Conservation (phyloP, 1,140 invertebrate genomes). For the Lasioglossum albipes region DNA sequence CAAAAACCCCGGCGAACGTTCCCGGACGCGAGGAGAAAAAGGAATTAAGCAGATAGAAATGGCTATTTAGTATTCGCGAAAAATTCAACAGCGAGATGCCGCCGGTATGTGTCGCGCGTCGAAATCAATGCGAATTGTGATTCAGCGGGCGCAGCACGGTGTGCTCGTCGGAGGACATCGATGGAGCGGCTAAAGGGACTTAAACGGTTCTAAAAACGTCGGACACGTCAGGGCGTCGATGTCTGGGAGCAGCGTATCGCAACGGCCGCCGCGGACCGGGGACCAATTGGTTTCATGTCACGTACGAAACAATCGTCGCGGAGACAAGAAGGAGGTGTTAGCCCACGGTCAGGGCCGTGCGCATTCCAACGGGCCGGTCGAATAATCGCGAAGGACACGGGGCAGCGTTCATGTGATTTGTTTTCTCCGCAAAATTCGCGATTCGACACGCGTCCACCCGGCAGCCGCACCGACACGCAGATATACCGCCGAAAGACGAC, state of each 20-base stretch:
- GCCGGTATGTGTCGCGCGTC: too few species aligned
- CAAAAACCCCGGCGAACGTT: background rate
- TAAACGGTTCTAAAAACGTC: slow-evolving; percentile 36
- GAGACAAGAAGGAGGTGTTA: slow-evolving; percentile 34
- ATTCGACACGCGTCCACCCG: slow-evolving; percentile 49
- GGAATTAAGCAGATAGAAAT: background rate
- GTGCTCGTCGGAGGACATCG: background rate
- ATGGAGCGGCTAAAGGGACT: slow-evolving; percentile 8
- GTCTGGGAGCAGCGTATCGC: background rate
- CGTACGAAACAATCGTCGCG: slow-evolving; percentile 32
- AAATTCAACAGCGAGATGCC: background rate
- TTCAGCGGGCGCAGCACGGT: background rate
- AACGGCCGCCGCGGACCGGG: background rate
- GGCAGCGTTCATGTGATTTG: slow-evolving; percentile 35
- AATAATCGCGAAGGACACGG: slow-evolving; percentile 44
- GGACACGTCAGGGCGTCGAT: background rate
- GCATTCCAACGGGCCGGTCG: slow-evolving; percentile 21
- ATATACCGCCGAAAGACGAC: slow-evolving; percentile 24
- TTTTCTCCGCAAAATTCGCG: slow-evolving; percentile 48
- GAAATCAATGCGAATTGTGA: slow-evolving; percentile 7
- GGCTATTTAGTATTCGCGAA: background rate
- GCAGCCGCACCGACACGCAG: background rate
- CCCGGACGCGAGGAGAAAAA: background rate
- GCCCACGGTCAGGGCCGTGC: slow-evolving; percentile 25
- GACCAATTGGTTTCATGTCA: slow-evolving; percentile 33